A percentile compares a stretch with the other conserved stretches of the same genome.
These are phyloP conservation scores for Aurelia aurita DNA, from an alignment of 30 jellyfish, hydroid and myxozoan genomes.

Conservation along the genomic window DNA sequence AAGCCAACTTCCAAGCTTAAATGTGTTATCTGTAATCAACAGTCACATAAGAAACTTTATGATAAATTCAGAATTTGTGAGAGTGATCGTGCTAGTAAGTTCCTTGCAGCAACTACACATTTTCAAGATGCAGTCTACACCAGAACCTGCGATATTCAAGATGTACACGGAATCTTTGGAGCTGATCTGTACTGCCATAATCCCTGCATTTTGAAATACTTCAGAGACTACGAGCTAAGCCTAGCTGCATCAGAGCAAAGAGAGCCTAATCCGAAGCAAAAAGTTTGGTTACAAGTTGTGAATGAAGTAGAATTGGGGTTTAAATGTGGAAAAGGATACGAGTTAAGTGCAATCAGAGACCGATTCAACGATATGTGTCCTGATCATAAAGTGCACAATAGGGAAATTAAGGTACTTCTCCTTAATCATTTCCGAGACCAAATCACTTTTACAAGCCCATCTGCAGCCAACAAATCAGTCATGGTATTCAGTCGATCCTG, in stretches of 20 bases:
- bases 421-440: neutral
- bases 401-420: conserved; percentile 7
- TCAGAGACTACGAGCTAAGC: neutral
- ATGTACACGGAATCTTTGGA: neutral
- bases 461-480: conserved; percentile 14
- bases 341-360: no score
- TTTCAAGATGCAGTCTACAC: no score
- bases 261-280: no score
- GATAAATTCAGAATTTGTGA: no score
- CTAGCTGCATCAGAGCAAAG: neutral
- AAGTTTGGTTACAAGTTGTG: no score
- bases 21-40: no score
- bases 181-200: conserved; percentile 12
- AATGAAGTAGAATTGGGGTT: no score
- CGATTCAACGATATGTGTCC: neutral
- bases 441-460: conserved; percentile 15
- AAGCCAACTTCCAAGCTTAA: no score
- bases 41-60: no score
- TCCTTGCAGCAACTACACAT: no score
- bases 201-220: conserved; percentile 16
- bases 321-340: no score
- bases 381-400: neutral
- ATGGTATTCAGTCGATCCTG: conserved; percentile 1
- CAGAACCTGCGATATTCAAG: neutral
- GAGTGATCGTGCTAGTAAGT: no score